These are phyloP conservation scores for Ips typographus DNA, from an alignment of 1,140 invertebrate species.

Conservation along the genomic window DNA sequence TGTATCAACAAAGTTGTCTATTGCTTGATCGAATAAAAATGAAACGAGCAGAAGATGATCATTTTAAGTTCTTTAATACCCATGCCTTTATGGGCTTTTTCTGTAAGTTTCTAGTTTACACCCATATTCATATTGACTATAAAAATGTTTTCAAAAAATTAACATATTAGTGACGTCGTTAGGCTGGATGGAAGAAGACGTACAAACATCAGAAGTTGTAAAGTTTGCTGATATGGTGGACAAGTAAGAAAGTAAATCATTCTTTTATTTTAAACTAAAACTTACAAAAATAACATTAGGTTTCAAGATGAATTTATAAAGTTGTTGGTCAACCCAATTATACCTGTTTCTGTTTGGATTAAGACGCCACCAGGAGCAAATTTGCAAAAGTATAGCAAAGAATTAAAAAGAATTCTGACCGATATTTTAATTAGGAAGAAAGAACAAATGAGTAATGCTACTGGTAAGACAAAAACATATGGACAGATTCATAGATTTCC, in stretches of 20 bases:
- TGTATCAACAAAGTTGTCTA: neutral
- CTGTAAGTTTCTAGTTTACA: neutral
- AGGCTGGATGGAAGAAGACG: neutral
- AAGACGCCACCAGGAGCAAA: neutral
- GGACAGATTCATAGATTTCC: too few species aligned
- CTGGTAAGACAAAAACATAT: neutral
- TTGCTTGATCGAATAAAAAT: conserved; percentile 1
- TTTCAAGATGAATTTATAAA: conserved; percentile 10
- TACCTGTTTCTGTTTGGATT: conserved; percentile 7
- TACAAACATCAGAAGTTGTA: neutral
- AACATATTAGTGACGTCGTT: neutral
- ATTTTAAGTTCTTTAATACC: conserved; percentile 15
- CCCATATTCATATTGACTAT: neutral
- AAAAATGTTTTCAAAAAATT: neutral
- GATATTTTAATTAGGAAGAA: neutral
- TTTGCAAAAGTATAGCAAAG: neutral
- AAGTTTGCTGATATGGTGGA: neutral
- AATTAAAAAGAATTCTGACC: neutral
- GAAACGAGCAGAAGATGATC: neutral
- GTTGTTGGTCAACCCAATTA: conserved; percentile 2
- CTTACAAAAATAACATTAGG: neutral
- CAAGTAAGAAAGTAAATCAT: neutral
- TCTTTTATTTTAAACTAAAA: neutral
- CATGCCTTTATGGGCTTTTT: conserved; percentile 8
- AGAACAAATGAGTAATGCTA: neutral